Conservation (phyloP, 2,797 vertebrate genomes). For the Poecilia velifera region DNA sequence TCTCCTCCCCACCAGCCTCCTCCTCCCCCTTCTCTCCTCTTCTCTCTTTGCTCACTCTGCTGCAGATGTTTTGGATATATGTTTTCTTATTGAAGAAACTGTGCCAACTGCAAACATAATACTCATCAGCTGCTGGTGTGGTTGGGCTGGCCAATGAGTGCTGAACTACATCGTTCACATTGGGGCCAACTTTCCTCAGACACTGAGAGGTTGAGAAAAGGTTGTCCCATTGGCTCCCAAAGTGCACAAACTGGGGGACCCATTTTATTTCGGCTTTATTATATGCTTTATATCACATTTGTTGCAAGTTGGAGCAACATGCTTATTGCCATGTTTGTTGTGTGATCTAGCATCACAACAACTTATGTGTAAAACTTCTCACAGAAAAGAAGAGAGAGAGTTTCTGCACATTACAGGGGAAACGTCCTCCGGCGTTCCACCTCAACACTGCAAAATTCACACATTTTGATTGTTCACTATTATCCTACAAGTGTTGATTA, state of each 20-base stretch:
- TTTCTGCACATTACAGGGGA: not conserved
- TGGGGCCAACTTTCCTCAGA: conserved; percentile 65
- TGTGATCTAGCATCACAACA: conserved; percentile 36
- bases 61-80: conserved; percentile 78
- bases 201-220: conserved; percentile 55
- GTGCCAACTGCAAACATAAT: conserved; percentile 58
- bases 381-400: not conserved
- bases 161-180: conserved; percentile 33
- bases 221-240: conserved; percentile 52
- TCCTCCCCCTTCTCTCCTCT: conserved; percentile 39
- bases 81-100: conserved; percentile 64
- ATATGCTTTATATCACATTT: conserved; percentile 33
- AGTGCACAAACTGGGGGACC: conserved; percentile 24
- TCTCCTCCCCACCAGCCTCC: conserved; percentile 48
- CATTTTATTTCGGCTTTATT: not conserved
- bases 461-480: conserved; percentile 42
- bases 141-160: conserved; percentile 29
- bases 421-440: conserved; percentile 15
- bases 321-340: conserved; percentile 48
- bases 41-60: conserved; percentile 61
- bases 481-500: conserved; percentile 44
- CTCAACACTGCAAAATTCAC: conserved; percentile 18
- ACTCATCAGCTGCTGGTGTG: conserved; percentile 42
- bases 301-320: conserved; percentile 24
- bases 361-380: not conserved